These are phyloP conservation scores for Diabrotica virgifera DNA, from an alignment of 1,140 invertebrate species.

Conservation along the genomic window DNA sequence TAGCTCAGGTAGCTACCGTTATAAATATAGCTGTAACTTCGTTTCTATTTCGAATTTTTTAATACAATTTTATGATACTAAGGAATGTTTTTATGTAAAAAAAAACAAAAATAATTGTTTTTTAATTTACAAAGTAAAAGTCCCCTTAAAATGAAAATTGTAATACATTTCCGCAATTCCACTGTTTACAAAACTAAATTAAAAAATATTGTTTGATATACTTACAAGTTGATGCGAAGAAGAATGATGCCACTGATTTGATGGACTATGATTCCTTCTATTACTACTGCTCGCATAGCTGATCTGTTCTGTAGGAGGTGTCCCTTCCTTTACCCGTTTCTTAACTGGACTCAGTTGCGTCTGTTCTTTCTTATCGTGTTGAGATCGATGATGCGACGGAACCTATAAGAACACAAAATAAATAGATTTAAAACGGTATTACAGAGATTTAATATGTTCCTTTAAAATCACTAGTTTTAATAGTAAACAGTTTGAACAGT, in stretches of 20 bases:
- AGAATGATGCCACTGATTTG: conserved; percentile 47
- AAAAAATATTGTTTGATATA: conserved; percentile 4
- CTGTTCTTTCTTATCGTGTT: conserved; percentile 79
- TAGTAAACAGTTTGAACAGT: too few species aligned
- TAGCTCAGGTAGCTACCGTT: too few species aligned
- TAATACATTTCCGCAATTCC: too few species aligned
- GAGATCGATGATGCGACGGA: conserved; percentile 49
- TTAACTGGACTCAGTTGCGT: conserved; percentile 94
- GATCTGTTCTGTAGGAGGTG: conserved; percentile 67
- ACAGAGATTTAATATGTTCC: too few species aligned
- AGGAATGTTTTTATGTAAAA: too few species aligned
- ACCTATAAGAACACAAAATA: conserved; percentile 36
- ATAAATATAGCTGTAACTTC: too few species aligned
- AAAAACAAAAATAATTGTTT: too few species aligned
- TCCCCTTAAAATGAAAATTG: too few species aligned
- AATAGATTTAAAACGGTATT: too few species aligned
- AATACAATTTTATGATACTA: too few species aligned
- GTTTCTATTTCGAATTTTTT: too few species aligned
- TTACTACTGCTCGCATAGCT: conserved; percentile 36
- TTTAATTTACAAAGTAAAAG: too few species aligned
- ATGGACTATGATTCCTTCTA: conserved; percentile 50
- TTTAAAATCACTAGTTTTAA: background rate
- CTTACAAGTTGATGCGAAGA: conserved; percentile 34
- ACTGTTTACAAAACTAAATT: background rate
- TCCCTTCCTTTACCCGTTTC: conserved; percentile 96